Percentiles rank a stretch among this genome's conserved stretches.
These are phyloP conservation scores for Phrynosoma blainvillii DNA, from an alignment of 2,113 vertebrate species.

Conservation along the genomic window DNA sequence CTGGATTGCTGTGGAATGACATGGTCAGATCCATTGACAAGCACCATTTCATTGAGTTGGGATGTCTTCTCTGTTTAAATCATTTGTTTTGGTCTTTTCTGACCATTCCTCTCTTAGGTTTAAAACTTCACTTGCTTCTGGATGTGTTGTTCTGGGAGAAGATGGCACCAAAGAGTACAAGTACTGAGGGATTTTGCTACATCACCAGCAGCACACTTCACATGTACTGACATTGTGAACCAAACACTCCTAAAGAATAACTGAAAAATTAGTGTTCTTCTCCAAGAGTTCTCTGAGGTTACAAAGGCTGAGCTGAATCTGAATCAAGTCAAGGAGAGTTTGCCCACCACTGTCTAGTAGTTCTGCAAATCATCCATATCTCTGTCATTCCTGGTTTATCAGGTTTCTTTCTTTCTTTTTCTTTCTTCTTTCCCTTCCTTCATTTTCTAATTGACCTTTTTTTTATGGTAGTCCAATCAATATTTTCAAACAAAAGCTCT, in stretches of 20 bases:
- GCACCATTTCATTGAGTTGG: neutral
- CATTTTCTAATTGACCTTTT: neutral
- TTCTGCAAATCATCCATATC: neutral
- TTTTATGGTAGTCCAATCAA: neutral
- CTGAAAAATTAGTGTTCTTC: neutral
- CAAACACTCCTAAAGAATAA: neutral
- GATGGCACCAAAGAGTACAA: neutral
- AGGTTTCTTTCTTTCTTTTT: neutral
- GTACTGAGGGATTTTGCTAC: neutral
- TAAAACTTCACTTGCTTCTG: neutral
- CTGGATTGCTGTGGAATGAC: neutral
- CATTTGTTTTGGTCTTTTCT: neutral
- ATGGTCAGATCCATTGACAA: neutral
- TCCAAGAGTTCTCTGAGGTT: no score
- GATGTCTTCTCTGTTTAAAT: neutral
- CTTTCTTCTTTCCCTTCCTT: neutral
- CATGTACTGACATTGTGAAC: neutral
- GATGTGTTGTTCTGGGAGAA: neutral
- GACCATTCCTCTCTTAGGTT: neutral
- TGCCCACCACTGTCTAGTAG: neutral
- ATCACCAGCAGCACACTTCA: neutral
- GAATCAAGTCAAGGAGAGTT: neutral
- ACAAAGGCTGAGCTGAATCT: neutral
- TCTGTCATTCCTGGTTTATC: neutral
- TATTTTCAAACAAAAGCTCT: conserved; percentile 15